Base-by-base conservation (phyloP, 1,140 invertebrate species). In the Tenebrio molitor region DNA sequence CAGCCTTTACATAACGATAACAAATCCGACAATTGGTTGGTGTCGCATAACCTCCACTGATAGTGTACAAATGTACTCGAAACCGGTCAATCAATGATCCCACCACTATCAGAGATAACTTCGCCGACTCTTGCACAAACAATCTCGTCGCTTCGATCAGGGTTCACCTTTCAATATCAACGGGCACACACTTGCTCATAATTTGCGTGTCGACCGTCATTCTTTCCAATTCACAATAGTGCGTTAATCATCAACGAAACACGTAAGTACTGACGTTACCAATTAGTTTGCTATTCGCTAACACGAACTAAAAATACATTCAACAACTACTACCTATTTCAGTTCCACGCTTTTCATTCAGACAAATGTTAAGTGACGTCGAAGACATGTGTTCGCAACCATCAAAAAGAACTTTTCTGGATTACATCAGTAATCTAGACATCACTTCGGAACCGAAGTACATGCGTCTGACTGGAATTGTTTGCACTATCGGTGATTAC, bases 401-500 rank as follows among this genome's bases (percentile, higher is more conserved):
- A 4, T 29, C 50, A 4, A 58, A 58, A 58, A 58, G 70, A 10
- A 79, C 75, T 67, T 71, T 67, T 34, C 39, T 78, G 10, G 73
- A 78, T 33, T 77, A 82, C 69, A 63, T 80, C 6, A 75, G 73
- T 33, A 63, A 72, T 23, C 68, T 82, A n/a, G 79, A 78, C 23
- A 64, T 76, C 6, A 75, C 75, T 58, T 81, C 81, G 0, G 44
- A 74, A 69, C 65, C 77, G 8, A 58, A 74, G 25, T 25, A 46
- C 16, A 74, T 74, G 69, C 72, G 77, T 17, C 62, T 78, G 6
- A 81, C 77, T 6, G 71, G 77, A 62, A 74, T 82, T 21, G 74
- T 82, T 4, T 80, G 78, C 41, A 80, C 77, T 12, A 74, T 82
- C 15, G 69, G 73, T 39, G 39, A 63, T 16, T 73, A n/a, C n/a